These are phyloP conservation scores for Eucriotettix oculatus DNA, from an alignment of 2,888 invertebrate genomes.

Conservation along the genomic window DNA sequence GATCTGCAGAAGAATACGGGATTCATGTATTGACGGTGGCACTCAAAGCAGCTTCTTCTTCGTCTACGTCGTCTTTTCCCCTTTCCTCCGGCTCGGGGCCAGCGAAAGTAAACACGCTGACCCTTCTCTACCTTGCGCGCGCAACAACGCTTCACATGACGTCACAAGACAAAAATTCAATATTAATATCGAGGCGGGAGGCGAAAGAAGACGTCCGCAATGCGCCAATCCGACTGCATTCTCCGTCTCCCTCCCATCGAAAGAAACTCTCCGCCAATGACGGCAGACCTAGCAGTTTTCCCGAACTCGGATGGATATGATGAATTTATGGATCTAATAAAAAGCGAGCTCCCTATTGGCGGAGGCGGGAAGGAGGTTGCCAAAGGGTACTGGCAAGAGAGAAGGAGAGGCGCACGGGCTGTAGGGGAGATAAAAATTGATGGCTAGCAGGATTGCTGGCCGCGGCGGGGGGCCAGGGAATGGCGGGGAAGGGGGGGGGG, in stretches of 20 bases:
- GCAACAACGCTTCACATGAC: background rate
- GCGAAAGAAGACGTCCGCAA: slow-evolving; percentile 25
- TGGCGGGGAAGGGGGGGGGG: background rate
- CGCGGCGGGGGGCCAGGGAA: background rate
- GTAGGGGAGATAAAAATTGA: background rate
- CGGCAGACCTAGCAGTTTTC: slow-evolving; percentile 10
- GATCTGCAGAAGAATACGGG: no score
- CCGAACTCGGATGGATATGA: slow-evolving; percentile 34
- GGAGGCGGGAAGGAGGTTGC: slow-evolving; percentile 21
- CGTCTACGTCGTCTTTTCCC: no score
- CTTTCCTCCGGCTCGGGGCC: no score
- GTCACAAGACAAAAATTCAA: slow-evolving; percentile 50
- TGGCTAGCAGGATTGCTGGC: background rate
- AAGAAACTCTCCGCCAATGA: slow-evolving; percentile 13
- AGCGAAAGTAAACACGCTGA: no score
- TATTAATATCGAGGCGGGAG: slow-evolving; percentile 60
- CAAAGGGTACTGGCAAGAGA: background rate
- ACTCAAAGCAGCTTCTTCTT: no score
- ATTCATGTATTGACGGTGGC: no score
- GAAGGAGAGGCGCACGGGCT: background rate
- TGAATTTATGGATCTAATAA: slow-evolving; percentile 75
- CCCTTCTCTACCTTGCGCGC: background rate
- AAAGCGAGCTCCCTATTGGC: slow-evolving; percentile 49
- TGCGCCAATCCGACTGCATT: slow-evolving; percentile 24
- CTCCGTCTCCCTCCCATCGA: slow-evolving; percentile 18